Evolutionary conservation across 1,140 invertebrate genomes (phyloP), one percentile per base, ranked within the genome.

Genomic region (Augochlora pura): DNA sequence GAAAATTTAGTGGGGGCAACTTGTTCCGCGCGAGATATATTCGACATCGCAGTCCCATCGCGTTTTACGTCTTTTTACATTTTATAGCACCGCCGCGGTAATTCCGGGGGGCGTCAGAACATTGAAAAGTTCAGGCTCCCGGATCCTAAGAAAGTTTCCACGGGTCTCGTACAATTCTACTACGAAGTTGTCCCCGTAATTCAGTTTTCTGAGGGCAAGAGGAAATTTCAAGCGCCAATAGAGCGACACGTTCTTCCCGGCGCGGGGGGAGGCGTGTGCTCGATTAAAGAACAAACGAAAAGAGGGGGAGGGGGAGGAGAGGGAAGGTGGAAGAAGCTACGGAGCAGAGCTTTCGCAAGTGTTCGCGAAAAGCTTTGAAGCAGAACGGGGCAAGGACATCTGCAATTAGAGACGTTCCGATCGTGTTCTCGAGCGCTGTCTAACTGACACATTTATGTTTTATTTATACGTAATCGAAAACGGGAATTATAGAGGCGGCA

Each of bases 111-210:
- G 63, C 21, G 67, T 76, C 64, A 49, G 52, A 25, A 21, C 46
- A 71, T 71, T 71, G 75, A 77, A 77, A 77, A 77, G 67, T 77
- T 77, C 27, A 14, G 10, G 21, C 12, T n/a, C 9, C 25, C 16
- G 23, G 64, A 76, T 46, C 52, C 10, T 46, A 46, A 42, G 14
- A 9, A 70, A 77, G 63, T n/a, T 77, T 77, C 63, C 27, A 67
- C 39, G 32, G 57, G 52, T 63, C 32, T 42, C 42, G 25, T 60
- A 39, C 67, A 77, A 77, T 77, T 68, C 68, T n/a, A 38, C 73
- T 69, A 27, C 59, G 59, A 77, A 77, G 27, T 77, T 77, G 67
- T 46, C 69, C 32, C 25, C 18, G 52, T 79, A 79, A 79, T 79
- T 73, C 70, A 71, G 59, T 71, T 77, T 63, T 27, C 75, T 18